Percentiles rank a stretch among this genome's conserved stretches.
Evolutionary conservation across 1,140 invertebrate species (phyloP).

Genomic region (Bombus fervidus): DNA sequence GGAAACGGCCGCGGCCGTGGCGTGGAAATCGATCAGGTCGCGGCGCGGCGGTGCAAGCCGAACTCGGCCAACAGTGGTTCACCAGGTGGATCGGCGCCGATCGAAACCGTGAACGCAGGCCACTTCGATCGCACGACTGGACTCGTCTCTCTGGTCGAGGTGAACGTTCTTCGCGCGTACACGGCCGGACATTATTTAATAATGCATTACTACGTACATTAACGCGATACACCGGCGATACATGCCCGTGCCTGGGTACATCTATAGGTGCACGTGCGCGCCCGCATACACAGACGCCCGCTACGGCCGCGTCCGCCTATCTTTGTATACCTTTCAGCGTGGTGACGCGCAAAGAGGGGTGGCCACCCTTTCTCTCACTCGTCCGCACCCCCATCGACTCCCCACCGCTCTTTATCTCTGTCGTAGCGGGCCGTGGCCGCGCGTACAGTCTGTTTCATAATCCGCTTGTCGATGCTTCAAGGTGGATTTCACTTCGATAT

Average conservation of each 20-base stretch:
- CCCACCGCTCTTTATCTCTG: conserved; percentile 26
- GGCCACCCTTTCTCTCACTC: conserved; percentile 52
- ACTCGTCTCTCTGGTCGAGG: conserved; percentile 46
- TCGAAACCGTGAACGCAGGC: conserved; percentile 48
- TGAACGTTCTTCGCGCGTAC: conserved; percentile 67
- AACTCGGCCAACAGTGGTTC: conserved; percentile 67
- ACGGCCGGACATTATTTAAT: conserved; percentile 70
- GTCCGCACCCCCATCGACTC: not conserved
- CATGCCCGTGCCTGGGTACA: conserved; percentile 55
- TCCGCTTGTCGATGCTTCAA: not conserved
- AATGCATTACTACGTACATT: conserved; percentile 70
- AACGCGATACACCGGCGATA: conserved; percentile 68
- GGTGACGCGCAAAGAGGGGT: conserved; percentile 68
- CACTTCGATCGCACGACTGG: conserved; percentile 35
- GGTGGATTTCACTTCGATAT: too few relatives aligned
- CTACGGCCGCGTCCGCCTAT: conserved; percentile 45
- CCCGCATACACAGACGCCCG: conserved; percentile 9
- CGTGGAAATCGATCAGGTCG: conserved; percentile 55
- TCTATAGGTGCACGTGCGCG: conserved; percentile 17
- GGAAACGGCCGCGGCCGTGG: conserved; percentile 31
- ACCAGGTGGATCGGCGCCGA: conserved; percentile 58
- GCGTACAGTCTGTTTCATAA: conserved; percentile 37
- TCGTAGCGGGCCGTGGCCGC: conserved; percentile 22
- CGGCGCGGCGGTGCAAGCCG: conserved; percentile 16
- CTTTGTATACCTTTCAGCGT: conserved; percentile 67